phyloP scores from a whole-genome alignment of 2,113 vertebrate genomes.

The Sinosuthora webbiana region DNA sequence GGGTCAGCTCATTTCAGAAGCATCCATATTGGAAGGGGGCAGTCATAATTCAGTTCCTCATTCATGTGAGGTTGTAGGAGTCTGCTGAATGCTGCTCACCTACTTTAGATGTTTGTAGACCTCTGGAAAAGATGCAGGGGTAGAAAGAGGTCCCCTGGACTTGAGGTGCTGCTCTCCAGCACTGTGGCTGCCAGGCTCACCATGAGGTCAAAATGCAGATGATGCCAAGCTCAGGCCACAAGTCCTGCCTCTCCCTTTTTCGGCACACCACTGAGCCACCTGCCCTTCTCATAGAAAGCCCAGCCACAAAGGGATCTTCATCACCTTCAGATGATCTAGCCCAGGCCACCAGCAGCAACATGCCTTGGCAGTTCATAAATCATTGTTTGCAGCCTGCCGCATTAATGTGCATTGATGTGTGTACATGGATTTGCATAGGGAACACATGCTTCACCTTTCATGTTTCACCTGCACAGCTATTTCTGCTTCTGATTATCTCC shows the following conservation, averaged over 20 bases:
- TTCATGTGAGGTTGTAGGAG: background rate
- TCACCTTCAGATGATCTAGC: background rate
- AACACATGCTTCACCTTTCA: background rate
- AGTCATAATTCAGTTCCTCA: background rate
- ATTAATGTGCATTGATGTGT: background rate
- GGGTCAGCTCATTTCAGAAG: background rate
- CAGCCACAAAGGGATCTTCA: background rate
- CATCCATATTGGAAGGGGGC: background rate
- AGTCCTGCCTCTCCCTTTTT: background rate
- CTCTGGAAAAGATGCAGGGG: background rate
- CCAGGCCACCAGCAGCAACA: background rate
- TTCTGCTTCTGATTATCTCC: background rate
- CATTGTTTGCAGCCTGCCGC: background rate
- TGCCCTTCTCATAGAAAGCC: background rate
- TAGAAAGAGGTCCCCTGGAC: background rate
- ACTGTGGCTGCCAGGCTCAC: background rate
- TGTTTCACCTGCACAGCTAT: background rate
- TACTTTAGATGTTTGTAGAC: background rate
- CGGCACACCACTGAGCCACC: background rate
- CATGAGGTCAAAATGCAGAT: background rate
- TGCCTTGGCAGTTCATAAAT: background rate
- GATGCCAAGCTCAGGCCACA: background rate
- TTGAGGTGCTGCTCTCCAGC: background rate
- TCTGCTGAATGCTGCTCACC: background rate
- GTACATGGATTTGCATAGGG: slow-evolving; percentile 4